Evolutionary conservation across 1,140 invertebrate genomes (phyloP).

Genomic region (Drosophila paulistorum): DNA sequence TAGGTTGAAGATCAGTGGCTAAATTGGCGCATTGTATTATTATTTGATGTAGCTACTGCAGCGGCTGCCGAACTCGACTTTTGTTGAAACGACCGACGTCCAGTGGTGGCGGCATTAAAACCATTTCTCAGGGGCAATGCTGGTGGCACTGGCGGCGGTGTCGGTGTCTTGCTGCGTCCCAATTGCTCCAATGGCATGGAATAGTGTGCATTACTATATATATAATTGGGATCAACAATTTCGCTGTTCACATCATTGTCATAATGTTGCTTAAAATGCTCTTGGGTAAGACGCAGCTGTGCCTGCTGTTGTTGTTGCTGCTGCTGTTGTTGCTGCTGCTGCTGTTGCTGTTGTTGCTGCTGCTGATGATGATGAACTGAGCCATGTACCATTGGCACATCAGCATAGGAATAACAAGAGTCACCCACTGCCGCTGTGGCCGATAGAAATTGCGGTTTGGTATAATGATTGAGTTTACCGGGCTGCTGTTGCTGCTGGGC

Average conservation of each 20-base stretch:
- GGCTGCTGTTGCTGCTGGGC: constrained; percentile 35
- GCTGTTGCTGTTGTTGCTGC: constrained; percentile 48
- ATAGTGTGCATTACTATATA: constrained; percentile 79
- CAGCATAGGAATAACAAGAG: constrained; percentile 78
- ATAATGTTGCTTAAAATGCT: constrained; percentile 68
- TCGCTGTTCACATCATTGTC: constrained; percentile 62
- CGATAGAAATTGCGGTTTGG: constrained; percentile 74
- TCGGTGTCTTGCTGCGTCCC: constrained; percentile 69
- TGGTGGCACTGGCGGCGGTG: constrained; percentile 76
- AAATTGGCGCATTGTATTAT: constrained; percentile 63
- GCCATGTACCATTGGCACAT: constrained; percentile 75
- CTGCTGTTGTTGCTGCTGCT: constrained; percentile 57
- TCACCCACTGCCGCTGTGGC: constrained; percentile 71
- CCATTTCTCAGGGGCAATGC: constrained; percentile 78
- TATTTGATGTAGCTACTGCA: constrained; percentile 32
- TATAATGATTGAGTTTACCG: constrained; percentile 70
- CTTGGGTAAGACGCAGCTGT: constrained; percentile 65
- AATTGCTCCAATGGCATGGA: constrained; percentile 78
- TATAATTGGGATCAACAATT: constrained; percentile 76
- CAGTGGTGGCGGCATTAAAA: constrained; percentile 68
- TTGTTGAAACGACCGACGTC: constrained; percentile 70
- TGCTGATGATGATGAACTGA: constrained; percentile 2
- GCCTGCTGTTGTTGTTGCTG: constrained; percentile 29
- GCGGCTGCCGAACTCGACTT: constrained; percentile 46
- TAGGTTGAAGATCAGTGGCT: constrained; percentile 75